phyloP scores from a whole-genome alignment of 2,113 vertebrate species.

The Pygoscelis adeliae region DNA sequence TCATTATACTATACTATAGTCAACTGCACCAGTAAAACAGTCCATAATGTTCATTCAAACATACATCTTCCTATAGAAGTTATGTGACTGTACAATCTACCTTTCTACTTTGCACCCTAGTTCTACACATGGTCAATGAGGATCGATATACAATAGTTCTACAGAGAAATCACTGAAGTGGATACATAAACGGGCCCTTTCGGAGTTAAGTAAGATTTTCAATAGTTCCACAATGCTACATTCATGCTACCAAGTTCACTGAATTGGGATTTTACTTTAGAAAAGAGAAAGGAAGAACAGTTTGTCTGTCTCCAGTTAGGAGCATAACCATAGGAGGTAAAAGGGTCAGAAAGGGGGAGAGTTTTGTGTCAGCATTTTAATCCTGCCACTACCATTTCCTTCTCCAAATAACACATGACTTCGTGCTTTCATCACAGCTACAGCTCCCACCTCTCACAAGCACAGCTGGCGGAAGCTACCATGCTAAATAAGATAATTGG shows the following conservation, averaged over 20 bases:
- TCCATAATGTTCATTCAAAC: neutral
- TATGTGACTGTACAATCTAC: neutral
- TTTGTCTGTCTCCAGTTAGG: neutral
- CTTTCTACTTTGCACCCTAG: neutral
- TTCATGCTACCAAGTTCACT: constrained; percentile 68
- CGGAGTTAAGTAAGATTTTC: neutral
- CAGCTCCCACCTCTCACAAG: neutral
- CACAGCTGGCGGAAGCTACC: neutral
- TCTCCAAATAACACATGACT: neutral
- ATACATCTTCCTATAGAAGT: neutral
- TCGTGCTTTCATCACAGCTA: neutral
- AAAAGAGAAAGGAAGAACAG: constrained; percentile 13
- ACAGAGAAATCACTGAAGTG: constrained; percentile 33
- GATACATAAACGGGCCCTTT: neutral
- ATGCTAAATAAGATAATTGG: neutral
- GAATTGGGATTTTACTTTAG: neutral
- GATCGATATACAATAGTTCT: neutral
- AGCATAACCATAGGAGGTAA: neutral
- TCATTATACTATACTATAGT: neutral
- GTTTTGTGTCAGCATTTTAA: constrained; percentile 1
- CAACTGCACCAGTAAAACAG: neutral
- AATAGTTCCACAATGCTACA: constrained; percentile 65
- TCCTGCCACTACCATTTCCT: neutral
- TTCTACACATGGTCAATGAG: neutral
- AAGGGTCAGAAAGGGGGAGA: constrained; percentile 4